Evolutionary conservation across 2,113 vertebrate species (phyloP).

Genomic region (Tragelaphus scriptus): DNA sequence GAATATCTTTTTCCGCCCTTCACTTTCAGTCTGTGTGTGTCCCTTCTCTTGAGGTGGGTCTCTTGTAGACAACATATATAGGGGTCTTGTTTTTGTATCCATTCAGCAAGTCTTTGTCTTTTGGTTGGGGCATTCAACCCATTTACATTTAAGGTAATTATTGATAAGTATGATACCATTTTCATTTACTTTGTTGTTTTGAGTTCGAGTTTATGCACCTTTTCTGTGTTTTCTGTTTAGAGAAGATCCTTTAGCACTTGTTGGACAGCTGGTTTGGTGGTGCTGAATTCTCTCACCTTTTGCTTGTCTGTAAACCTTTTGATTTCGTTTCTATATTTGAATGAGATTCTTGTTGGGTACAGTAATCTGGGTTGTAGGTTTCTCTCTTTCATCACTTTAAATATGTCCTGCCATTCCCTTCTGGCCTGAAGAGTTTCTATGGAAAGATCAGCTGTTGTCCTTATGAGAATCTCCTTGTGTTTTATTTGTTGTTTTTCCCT

Average conservation of each 20-base stretch:
- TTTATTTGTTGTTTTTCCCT: not conserved
- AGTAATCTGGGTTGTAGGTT: not conserved
- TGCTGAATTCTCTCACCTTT: not conserved
- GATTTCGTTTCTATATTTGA: not conserved
- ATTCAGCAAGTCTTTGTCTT: not conserved
- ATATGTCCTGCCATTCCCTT: not conserved
- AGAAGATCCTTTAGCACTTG: not conserved
- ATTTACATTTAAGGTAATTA: not conserved
- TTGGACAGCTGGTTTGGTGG: not conserved
- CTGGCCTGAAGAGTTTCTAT: not conserved
- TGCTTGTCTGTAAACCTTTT: not conserved
- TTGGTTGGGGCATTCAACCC: not conserved
- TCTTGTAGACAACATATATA: not conserved
- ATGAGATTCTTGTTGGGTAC: not conserved
- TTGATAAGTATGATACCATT: rapidly evolving
- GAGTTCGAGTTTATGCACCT: not conserved
- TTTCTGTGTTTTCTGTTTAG: not conserved
- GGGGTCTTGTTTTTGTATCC: not conserved
- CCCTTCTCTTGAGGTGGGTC: not conserved
- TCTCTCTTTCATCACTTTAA: not conserved
- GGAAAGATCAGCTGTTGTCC: not conserved
- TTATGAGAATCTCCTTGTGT: not conserved
- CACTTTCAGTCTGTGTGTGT: not conserved
- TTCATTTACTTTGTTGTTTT: not conserved
- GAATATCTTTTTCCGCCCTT: not conserved